Evolutionary conservation across 2,797 vertebrate species (phyloP).

Genomic region (Emydoidea blandingii): DNA sequence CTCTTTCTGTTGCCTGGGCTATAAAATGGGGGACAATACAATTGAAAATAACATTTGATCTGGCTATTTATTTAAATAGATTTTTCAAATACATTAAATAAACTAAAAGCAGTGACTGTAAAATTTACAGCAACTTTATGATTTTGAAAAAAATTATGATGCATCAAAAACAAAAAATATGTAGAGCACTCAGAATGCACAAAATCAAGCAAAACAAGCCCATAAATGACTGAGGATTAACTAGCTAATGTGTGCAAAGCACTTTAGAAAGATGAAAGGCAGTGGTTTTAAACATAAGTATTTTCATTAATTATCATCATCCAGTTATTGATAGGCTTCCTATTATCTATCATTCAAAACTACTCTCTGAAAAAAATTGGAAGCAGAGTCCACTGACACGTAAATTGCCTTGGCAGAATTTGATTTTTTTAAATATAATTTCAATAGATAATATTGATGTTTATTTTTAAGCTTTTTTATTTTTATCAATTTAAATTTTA

Average conservation of each 20-base stretch:
- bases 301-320: background rate
- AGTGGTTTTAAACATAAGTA: background rate
- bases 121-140: background rate
- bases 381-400: fast-evolving
- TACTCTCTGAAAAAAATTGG: fast-evolving
- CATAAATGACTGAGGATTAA: fast-evolving
- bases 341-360: too few species aligned
- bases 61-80: conserved; percentile 50
- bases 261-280: fast-evolving
- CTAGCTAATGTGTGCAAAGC: fast-evolving
- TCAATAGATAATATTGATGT: background rate
- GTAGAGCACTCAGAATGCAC: fast-evolving
- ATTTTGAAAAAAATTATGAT: background rate
- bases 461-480: background rate
- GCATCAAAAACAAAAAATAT: background rate
- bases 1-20: background rate
- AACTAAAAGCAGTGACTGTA: background rate
- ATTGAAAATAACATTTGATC: conserved; percentile 41
- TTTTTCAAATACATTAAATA: conserved; percentile 21
- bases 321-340: background rate
- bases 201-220: fast-evolving
- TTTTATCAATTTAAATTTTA: too few species aligned
- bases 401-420: fast-evolving
- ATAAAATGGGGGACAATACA: background rate
- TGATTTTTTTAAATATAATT: background rate